Evolutionary conservation across 92 coral and sea anemone genomes (phyloP).

Genomic region (Parazoanthus swiftii): DNA sequence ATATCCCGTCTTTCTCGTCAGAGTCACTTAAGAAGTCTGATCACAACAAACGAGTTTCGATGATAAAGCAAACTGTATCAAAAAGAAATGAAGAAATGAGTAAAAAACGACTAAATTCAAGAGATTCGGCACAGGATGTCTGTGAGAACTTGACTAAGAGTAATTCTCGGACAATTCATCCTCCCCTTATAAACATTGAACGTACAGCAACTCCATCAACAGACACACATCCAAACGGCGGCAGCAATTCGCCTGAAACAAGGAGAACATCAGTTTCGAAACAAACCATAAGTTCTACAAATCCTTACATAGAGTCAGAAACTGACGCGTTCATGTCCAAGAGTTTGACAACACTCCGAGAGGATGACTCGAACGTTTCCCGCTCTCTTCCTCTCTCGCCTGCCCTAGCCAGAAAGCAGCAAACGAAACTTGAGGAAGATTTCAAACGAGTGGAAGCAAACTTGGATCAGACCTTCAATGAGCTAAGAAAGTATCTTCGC

Average conservation of each 20-base stretch:
- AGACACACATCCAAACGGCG: not conserved
- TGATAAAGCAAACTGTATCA: conserved; percentile 53
- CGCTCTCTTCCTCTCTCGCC: conserved; percentile 40
- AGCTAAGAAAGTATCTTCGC: conserved; percentile 57
- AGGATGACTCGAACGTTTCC: conserved; percentile 32
- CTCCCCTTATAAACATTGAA: conserved; percentile 32
- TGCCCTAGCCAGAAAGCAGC: conserved; percentile 66
- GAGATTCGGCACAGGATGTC: not conserved
- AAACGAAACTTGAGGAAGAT: conserved; percentile 62
- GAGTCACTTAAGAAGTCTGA: conserved; percentile 32
- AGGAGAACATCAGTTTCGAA: not conserved
- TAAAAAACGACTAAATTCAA: conserved; percentile 9
- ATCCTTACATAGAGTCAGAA: not conserved
- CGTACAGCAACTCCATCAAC: conserved; percentile 12
- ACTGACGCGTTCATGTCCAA: conserved; percentile 1
- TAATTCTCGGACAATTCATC: not conserved
- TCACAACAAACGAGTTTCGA: conserved; percentile 51
- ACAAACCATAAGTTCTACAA: not conserved
- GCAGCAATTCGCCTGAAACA: not conserved
- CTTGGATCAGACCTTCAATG: conserved; percentile 62
- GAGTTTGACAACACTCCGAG: conserved; percentile 24
- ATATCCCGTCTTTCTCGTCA: conserved; percentile 44
- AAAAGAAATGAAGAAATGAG: conserved; percentile 26
- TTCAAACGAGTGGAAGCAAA: conserved; percentile 70
- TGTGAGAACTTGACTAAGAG: not conserved